phyloP scores from a whole-genome alignment of 2,888 invertebrate species.

The Hofmannophila pseudospretella region DNA sequence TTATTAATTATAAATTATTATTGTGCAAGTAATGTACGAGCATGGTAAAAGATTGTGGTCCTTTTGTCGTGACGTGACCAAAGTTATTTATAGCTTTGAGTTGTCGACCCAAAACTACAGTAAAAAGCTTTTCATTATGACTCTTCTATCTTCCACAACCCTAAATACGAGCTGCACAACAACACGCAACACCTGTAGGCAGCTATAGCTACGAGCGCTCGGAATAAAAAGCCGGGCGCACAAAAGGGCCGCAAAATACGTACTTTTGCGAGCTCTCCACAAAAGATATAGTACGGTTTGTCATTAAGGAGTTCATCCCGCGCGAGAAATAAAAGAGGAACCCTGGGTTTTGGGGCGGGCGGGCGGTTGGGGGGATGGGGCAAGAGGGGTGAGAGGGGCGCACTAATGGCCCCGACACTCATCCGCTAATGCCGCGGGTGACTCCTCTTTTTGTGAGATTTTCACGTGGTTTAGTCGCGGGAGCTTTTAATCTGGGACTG shows the following conservation, averaged over 20 bases:
- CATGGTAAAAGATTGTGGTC: no score
- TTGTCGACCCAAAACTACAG: no score
- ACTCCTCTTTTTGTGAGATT: constrained; percentile 76
- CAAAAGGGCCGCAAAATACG: constrained; percentile 78
- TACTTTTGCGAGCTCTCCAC: constrained; percentile 76
- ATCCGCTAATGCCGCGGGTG: constrained; percentile 78
- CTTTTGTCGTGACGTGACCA: no score
- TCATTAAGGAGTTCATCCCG: constrained; percentile 79
- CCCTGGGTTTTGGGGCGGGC: constrained; percentile 55
- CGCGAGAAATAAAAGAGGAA: constrained; percentile 77
- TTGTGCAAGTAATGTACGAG: no score
- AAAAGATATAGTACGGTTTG: constrained; percentile 79
- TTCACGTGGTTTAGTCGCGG: constrained; percentile 76
- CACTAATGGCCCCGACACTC: constrained; percentile 78
- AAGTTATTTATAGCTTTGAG: no score
- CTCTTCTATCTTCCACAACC: no score
- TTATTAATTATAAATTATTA: no score
- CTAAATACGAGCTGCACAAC: no score
- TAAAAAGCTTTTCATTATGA: no score
- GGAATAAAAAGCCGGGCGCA: constrained; percentile 68
- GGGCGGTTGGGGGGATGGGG: constrained; percentile 31
- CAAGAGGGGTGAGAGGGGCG: constrained; percentile 35
- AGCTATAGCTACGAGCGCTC: constrained; percentile 5
- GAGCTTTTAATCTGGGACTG: constrained; percentile 73
- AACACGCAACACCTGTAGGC: background rate